Conservation (phyloP, 2,797 vertebrate genomes). For the Octomys mimax region DNA sequence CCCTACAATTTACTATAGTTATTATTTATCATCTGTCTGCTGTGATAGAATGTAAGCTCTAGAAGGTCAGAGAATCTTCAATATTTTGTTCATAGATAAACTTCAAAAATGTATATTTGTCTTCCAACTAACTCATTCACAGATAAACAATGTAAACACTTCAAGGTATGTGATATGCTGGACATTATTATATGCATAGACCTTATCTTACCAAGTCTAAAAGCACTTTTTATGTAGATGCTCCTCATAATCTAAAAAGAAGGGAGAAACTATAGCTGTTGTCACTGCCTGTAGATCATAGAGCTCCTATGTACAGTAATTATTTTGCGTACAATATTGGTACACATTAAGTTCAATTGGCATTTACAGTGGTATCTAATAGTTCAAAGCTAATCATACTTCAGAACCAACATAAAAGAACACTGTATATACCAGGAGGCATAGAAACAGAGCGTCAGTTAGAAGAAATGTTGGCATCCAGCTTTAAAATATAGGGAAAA, state of each 20-base stretch:
- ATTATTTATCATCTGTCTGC: neutral
- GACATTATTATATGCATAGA: neutral
- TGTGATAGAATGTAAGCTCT: neutral
- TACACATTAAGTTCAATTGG: neutral
- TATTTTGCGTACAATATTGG: neutral
- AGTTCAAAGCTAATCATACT: neutral
- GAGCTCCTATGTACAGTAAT: neutral
- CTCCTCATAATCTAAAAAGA: neutral
- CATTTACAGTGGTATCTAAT: neutral
- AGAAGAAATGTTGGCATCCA: neutral
- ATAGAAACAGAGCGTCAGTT: neutral
- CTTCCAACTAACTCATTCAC: neutral
- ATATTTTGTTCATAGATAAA: neutral
- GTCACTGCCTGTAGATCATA: neutral
- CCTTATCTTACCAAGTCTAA: neutral
- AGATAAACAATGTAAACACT: neutral
- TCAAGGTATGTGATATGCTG: neutral
- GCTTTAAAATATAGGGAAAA: conserved; percentile 2
- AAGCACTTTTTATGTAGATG: neutral
- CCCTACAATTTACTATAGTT: neutral
- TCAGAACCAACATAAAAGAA: neutral
- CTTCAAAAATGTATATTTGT: neutral
- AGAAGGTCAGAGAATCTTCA: neutral
- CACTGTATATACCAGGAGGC: neutral
- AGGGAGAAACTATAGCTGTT: neutral